These are phyloP conservation scores for Tapirus terrestris DNA, from an alignment of 2,113 vertebrate genomes.

Conservation along the genomic window DNA sequence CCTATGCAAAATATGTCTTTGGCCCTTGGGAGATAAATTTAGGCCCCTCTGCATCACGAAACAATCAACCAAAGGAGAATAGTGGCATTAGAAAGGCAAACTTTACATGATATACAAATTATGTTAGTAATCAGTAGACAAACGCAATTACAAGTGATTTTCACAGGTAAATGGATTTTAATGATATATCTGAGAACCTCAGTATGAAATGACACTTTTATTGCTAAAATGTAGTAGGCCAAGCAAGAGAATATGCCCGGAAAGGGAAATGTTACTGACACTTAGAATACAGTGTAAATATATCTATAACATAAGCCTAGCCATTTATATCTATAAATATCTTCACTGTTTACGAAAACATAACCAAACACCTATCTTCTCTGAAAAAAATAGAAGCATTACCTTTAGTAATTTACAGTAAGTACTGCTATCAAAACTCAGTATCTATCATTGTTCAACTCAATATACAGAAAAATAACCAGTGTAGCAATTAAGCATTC, in stretches of 20 bases:
- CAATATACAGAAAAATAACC: slow-evolving; percentile 34
- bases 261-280: slow-evolving; percentile 39
- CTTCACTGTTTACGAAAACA: background rate
- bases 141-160: slow-evolving; percentile 34
- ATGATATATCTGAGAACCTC: background rate
- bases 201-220: slow-evolving; percentile 8
- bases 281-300: background rate
- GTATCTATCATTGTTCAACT: slow-evolving; percentile 31
- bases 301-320: background rate
- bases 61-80: slow-evolving; percentile 40
- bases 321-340: background rate
- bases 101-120: background rate
- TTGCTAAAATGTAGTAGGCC: background rate
- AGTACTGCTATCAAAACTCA: background rate
- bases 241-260: background rate
- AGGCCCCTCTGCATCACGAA: background rate
- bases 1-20: background rate
- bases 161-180: slow-evolving; percentile 45
- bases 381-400: background rate
- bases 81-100: background rate
- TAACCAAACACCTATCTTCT: background rate
- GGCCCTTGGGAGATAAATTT: background rate
- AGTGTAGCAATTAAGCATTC: background rate
- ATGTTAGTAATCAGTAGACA: background rate
- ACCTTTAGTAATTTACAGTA: background rate